Conservation (phyloP, 2,888 invertebrate genomes). For the Timema cristinae region DNA sequence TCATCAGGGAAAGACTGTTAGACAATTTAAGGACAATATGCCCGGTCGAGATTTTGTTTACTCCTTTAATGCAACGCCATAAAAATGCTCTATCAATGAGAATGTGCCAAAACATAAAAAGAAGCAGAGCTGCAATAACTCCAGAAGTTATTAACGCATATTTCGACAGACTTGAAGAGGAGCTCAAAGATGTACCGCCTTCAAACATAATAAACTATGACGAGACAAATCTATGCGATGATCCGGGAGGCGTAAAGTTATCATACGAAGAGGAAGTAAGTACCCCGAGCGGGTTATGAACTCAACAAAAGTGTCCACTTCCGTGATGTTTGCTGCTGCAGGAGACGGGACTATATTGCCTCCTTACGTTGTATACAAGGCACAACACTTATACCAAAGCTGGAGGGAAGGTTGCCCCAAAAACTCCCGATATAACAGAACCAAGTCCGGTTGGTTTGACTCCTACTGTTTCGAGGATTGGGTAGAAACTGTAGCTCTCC, state of each 20-base stretch:
- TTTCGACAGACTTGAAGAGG: conserved; percentile 33
- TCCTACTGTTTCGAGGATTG: conserved; percentile 37
- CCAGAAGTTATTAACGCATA: conserved; percentile 32
- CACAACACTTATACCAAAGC: conserved; percentile 28
- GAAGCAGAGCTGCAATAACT: conserved; percentile 33
- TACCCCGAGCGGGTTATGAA: conserved; percentile 33
- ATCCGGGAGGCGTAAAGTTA: conserved; percentile 35
- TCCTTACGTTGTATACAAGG: conserved; percentile 31
- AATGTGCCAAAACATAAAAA: conserved; percentile 31
- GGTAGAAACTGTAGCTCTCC: conserved; percentile 32
- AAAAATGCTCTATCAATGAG: conserved; percentile 17
- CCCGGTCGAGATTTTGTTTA: conserved; percentile 22
- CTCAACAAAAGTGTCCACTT: conserved; percentile 25
- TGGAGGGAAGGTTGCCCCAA: no score
- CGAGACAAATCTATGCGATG: conserved; percentile 39
- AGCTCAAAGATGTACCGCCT: conserved; percentile 27
- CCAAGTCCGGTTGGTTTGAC: conserved; percentile 40
- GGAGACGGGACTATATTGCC: conserved; percentile 30
- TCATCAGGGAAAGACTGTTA: conserved; percentile 7
- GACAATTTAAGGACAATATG: conserved; percentile 21
- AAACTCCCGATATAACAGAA: conserved; percentile 35
- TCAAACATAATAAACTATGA: conserved; percentile 37
- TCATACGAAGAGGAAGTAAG: conserved; percentile 29
- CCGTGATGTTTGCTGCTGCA: conserved; percentile 25
- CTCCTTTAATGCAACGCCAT: conserved; percentile 21